Base-by-base conservation (phyloP, 1,140 invertebrate species). In the Platorchestia sp. region DNA sequence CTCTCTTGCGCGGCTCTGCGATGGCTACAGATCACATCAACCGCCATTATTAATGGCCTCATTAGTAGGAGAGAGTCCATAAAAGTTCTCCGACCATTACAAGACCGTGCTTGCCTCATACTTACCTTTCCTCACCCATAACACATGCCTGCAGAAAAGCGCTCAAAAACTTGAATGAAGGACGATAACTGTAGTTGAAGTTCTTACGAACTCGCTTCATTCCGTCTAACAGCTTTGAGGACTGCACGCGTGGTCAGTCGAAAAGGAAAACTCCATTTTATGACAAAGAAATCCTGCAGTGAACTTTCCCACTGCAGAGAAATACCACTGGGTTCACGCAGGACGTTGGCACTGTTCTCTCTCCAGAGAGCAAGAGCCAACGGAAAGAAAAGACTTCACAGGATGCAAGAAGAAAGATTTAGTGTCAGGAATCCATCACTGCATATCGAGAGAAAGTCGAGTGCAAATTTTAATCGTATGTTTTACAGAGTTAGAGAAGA, bases 11-110 rank as follows among this genome's bases (percentile, higher is more conserved):
- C 59, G 14, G 59, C 59, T 75, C 59, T 3, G 59, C 59, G 87
- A 90, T 44, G 44, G 87, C 87, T 44, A 90, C 87, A 90, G 19
- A 90, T 90, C 87, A 90, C 87, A 90, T 90, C 87, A 41, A 45
- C 87, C 44, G 87, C 87, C 87, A 43, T 43, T 90, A 90, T 90
- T 90, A 90, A 90, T 90, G 87, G 87, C 44, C 87, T 90, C 87
- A 90, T 90, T 90, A 90, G 87, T 44, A 43, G 41, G 87, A 90
- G 87, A 90, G 87, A 90, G 87, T 90, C 87, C 87, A 45, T 90
- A 90, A 90, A 90, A 16, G 87, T 90, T 90, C 87, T 44, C 5
- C 14, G 44, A 36, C 41, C 87, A 90, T 42, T 90, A 45, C 87
- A 42, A 90, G 87, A 90, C 3, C 87, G 87, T 90, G 87, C 87